A percentile compares a stretch with the other conserved stretches of the same genome.
Conservation (phyloP, 1,140 invertebrate species). For the Diabrotica undecimpunctata region DNA sequence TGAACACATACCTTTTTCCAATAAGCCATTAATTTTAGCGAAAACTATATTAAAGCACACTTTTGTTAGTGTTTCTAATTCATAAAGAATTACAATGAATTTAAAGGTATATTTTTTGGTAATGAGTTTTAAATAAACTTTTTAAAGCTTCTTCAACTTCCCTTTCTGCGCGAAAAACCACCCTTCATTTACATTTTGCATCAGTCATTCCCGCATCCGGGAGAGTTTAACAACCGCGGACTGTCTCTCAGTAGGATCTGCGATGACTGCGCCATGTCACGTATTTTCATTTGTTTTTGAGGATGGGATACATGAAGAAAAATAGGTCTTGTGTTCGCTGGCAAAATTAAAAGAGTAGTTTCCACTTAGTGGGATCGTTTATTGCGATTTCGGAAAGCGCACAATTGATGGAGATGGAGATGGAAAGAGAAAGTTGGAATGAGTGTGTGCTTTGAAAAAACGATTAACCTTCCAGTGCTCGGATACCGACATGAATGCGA, state of each 20-base stretch:
- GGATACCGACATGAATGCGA: neutral
- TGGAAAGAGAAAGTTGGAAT: neutral
- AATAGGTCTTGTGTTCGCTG: neutral
- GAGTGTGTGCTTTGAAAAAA: neutral
- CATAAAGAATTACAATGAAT: too few species aligned
- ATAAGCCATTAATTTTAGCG: too few species aligned
- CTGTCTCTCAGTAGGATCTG: neutral
- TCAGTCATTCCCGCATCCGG: neutral
- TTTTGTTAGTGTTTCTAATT: too few species aligned
- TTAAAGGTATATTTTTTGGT: too few species aligned
- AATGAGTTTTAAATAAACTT: neutral
- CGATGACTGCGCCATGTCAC: slow-evolving; percentile 1
- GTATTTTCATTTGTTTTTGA: slow-evolving; percentile 3
- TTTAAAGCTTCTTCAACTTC: neutral
- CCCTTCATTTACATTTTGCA: neutral
- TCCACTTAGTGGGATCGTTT: slow-evolving; percentile 1
- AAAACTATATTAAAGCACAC: too few species aligned
- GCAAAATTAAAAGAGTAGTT: slow-evolving; percentile 2
- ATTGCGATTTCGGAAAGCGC: slow-evolving; percentile 1
- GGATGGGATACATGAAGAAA: slow-evolving; percentile 2
- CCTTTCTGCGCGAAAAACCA: neutral
- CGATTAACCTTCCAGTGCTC: neutral
- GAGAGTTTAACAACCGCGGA: neutral
- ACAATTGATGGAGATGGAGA: slow-evolving; percentile 1
- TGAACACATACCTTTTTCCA: too few species aligned